A percentile compares a stretch with the other conserved stretches of the same genome.
Evolutionary conservation across 2,888 invertebrate species (phyloP).

Genomic region (Eremobia ochroleuca): DNA sequence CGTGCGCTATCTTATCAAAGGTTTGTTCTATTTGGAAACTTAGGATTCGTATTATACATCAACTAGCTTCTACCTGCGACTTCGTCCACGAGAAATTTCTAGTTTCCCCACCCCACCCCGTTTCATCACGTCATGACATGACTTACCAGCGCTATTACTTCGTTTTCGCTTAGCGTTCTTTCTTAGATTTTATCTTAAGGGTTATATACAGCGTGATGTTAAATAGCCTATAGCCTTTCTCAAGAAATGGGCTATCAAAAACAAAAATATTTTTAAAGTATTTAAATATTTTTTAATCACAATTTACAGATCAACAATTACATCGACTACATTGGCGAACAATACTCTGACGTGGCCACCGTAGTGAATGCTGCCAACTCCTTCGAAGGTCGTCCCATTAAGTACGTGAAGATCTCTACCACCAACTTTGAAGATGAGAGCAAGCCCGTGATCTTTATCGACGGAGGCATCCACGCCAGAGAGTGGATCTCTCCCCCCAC

Average conservation of each 20-base stretch:
- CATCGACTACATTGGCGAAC: constrained; percentile 81
- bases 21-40: neutral
- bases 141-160: too few species aligned
- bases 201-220: too few species aligned
- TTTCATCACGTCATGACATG: too few species aligned
- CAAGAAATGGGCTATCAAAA: too few species aligned
- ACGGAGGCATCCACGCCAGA: constrained; percentile 92
- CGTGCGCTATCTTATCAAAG: constrained; percentile 1
- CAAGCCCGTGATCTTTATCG: constrained; percentile 92
- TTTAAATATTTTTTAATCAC: neutral
- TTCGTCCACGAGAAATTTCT: too few species aligned
- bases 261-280: neutral
- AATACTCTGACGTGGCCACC: constrained; percentile 86
- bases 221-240: too few species aligned
- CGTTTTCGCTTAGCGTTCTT: too few species aligned
- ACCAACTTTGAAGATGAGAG: constrained; percentile 82
- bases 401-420: constrained; percentile 91
- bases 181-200: too few species aligned
- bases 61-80: too few species aligned
- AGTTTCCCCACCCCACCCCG: too few species aligned
- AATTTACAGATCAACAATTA: constrained; percentile 78
- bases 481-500: constrained; percentile 94
- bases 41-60: neutral
- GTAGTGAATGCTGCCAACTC: constrained; percentile 90
- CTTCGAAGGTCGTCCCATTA: constrained; percentile 90